Evolutionary conservation across 2,888 invertebrate genomes (phyloP).

Genomic region (Helobdella robusta): DNA sequence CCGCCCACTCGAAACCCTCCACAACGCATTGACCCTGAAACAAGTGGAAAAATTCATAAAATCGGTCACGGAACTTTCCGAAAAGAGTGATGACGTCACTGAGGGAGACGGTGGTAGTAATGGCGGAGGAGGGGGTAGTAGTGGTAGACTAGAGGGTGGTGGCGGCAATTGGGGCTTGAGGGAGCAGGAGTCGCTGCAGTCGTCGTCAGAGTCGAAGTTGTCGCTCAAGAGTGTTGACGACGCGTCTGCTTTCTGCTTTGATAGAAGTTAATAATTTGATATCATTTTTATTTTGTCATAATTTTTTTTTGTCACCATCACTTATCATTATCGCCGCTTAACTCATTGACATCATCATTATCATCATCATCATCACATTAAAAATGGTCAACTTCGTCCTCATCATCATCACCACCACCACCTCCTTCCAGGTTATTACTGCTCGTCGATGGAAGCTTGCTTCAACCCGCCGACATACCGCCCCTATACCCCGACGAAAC

Average conservation of each 20-base stretch:
- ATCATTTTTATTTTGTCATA: background rate
- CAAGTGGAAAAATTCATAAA: constrained; percentile 75
- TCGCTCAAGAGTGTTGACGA: background rate
- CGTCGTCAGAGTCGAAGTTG: constrained; percentile 1
- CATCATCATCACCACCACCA: background rate
- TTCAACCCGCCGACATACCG: constrained; percentile 7
- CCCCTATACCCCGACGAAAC: background rate
- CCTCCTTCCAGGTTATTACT: background rate
- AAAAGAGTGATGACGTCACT: constrained; percentile 1
- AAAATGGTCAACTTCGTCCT: background rate
- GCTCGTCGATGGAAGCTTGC: constrained; percentile 14
- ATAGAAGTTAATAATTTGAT: constrained; percentile 5
- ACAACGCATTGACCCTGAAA: constrained; percentile 84
- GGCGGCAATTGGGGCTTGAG: no score
- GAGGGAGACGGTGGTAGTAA: no score
- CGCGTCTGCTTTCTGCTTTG: background rate
- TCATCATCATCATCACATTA: background rate
- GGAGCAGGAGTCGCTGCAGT: no score
- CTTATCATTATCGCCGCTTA: background rate
- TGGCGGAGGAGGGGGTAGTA: no score
- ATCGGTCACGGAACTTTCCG: background rate
- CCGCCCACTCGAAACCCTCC: constrained; percentile 88
- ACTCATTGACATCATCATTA: background rate
- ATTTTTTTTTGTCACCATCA: no score
- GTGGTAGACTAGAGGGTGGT: no score